Evolutionary conservation across 1,140 invertebrate genomes (phyloP).

Genomic region (Spodoptera litura): DNA sequence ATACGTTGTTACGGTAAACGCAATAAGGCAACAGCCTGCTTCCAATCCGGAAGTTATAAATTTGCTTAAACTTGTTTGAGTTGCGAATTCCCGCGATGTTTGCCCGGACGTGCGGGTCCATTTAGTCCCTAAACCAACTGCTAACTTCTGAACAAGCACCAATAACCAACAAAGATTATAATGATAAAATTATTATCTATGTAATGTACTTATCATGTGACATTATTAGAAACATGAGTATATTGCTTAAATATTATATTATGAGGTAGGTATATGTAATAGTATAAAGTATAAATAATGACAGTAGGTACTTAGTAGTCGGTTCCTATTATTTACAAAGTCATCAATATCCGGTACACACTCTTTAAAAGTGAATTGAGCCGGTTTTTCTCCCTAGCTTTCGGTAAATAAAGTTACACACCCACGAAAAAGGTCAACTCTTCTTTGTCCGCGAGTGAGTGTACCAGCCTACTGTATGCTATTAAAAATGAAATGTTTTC

Average conservation of each 20-base stretch:
- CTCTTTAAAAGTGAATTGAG: slow-evolving; percentile 40
- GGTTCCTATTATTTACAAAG: slow-evolving; percentile 16
- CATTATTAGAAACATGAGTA: too few species aligned
- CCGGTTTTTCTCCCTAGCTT: slow-evolving; percentile 33
- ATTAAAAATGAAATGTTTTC: too few species aligned
- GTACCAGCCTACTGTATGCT: background rate
- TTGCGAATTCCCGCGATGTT: slow-evolving; percentile 80
- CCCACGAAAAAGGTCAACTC: slow-evolving; percentile 38
- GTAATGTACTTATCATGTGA: too few species aligned
- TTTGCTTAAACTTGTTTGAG: slow-evolving; percentile 83
- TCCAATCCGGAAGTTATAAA: slow-evolving; percentile 79
- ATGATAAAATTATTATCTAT: slow-evolving; percentile 53
- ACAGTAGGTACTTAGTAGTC: background rate
- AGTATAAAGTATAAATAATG: background rate
- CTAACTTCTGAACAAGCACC: slow-evolving; percentile 73
- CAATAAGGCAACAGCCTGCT: slow-evolving; percentile 60
- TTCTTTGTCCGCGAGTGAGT: slow-evolving; percentile 12
- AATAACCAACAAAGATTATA: slow-evolving; percentile 64
- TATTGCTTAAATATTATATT: too few species aligned
- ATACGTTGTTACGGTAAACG: background rate
- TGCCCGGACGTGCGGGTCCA: slow-evolving; percentile 81
- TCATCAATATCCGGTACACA: slow-evolving; percentile 47
- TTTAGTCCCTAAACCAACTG: slow-evolving; percentile 75
- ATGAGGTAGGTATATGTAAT: too few species aligned
- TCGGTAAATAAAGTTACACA: slow-evolving; percentile 40